Conservation (phyloP, 2,888 invertebrate genomes). For the Corbicula japonica region DNA sequence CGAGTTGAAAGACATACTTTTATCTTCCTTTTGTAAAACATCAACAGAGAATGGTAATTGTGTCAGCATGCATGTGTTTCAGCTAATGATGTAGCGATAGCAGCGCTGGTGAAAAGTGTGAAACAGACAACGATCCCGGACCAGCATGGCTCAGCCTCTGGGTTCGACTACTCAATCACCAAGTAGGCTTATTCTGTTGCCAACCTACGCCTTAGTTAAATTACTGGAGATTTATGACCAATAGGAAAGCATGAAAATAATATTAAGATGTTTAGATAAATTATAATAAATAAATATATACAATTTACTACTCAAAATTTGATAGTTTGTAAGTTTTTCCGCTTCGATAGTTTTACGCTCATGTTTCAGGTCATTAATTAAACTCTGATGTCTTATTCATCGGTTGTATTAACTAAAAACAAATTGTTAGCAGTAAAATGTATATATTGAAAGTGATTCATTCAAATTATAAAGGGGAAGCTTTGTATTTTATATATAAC, state of each 20-base stretch:
- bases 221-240: too few relatives aligned
- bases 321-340: background rate
- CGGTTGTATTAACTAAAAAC: too few relatives aligned
- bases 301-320: background rate
- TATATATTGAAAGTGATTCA: too few relatives aligned
- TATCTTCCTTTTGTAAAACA: background rate
- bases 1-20: background rate
- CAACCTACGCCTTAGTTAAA: too few relatives aligned
- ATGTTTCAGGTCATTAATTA: too few relatives aligned
- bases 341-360: too few relatives aligned
- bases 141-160: conserved; percentile 25
- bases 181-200: conserved; percentile 31
- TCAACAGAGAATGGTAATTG: background rate
- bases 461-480: too few relatives aligned
- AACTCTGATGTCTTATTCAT: too few relatives aligned
- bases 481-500: too few relatives aligned
- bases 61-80: conserved; percentile 1
- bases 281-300: background rate
- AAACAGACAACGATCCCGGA: conserved; percentile 35
- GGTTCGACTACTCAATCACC: conserved; percentile 37
- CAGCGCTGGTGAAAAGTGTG: conserved; percentile 36
- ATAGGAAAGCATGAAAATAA: too few relatives aligned
- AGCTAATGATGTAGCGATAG: conserved; percentile 61
- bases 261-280: background rate
- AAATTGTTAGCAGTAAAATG: too few relatives aligned